phyloP scores from a whole-genome alignment of 2,797 vertebrate genomes.

The Masticophis lateralis region DNA sequence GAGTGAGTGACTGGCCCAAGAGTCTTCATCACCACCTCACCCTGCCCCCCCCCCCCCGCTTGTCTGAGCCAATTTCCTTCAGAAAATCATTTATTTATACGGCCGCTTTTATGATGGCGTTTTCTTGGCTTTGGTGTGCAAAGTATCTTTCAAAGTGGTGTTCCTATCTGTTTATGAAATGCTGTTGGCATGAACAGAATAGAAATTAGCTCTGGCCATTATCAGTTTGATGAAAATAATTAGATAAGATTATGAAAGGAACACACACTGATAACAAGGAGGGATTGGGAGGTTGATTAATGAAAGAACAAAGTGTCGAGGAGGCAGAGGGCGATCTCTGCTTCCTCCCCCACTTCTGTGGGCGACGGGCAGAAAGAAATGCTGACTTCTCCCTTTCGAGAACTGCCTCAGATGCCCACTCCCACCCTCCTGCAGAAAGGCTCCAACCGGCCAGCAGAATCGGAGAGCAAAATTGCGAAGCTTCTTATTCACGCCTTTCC shows the following conservation, averaged over 20 bases:
- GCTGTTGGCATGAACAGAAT: background rate
- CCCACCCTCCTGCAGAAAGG: background rate
- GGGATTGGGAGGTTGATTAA: background rate
- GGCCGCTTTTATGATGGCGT: background rate
- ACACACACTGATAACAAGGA: background rate
- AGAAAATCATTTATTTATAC: background rate
- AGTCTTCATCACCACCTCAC: background rate
- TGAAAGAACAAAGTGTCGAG: background rate
- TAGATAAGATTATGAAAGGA: background rate
- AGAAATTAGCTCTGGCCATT: background rate
- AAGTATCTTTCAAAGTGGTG: background rate
- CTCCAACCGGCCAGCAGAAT: too few species aligned
- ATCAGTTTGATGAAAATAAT: background rate
- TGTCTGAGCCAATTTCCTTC: background rate
- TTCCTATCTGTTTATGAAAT: background rate
- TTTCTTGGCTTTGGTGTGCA: background rate
- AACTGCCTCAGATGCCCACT: background rate
- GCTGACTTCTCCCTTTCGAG: background rate
- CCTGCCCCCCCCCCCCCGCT: background rate
- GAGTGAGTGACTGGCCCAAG: background rate
- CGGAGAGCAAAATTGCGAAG: background rate
- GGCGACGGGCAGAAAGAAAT: background rate
- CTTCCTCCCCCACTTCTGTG: background rate
- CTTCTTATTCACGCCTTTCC: background rate
- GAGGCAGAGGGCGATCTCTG: background rate